Evolutionary conservation across 2,888 invertebrate species (phyloP), one percentile per base, ranked within the genome.

Genomic region (Hyposoter dolosus): DNA sequence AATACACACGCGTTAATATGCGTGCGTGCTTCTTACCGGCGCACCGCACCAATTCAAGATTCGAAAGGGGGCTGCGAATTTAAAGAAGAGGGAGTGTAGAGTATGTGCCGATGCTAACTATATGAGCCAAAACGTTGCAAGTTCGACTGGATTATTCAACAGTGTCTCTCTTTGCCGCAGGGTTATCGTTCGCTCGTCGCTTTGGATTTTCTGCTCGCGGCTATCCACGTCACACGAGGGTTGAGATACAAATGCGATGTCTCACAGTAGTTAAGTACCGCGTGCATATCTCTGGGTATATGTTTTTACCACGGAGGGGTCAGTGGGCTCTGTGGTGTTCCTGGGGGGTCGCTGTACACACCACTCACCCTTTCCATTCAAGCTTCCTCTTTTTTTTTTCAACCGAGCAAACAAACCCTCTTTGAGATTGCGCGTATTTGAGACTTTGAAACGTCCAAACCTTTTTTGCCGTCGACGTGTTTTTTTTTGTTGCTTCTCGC

Each of bases 61-160:
- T 86, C 76, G 77, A 28, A 72, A 72, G 78, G 79, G 81, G 77
- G 69, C 10, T 17, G 50, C 19, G 43, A 66, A 60, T 72, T 56
- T 32, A 47, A 65, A 75, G 47, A 53, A 43, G 56, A 56, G 79
- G 65, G 81, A 43, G 78, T n/a, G 75, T 32, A 10, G 68, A 82
- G 83, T 71, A 60, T 83, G 60, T 71, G 82, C 50, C 86, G 66
- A 83, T 82, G 72, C 63, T 17, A 35, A 28, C 74, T 7, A 17
- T 7, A 17, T 60, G 9, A 19, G 35, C 50, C 10, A 68, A 68
- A 45, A 69, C 63, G 83, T 83, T 74, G 80, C 83, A 80, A 80
- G 76, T 83, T 87, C 85, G 80, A 82, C 74, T 87, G 76, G 82
- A 87, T 89, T 87, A 83, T 87, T 86, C 83, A 82, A 76, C 19